phyloP scores from a whole-genome alignment of 2,797 vertebrate species.

The Centropyge bicolor region DNA sequence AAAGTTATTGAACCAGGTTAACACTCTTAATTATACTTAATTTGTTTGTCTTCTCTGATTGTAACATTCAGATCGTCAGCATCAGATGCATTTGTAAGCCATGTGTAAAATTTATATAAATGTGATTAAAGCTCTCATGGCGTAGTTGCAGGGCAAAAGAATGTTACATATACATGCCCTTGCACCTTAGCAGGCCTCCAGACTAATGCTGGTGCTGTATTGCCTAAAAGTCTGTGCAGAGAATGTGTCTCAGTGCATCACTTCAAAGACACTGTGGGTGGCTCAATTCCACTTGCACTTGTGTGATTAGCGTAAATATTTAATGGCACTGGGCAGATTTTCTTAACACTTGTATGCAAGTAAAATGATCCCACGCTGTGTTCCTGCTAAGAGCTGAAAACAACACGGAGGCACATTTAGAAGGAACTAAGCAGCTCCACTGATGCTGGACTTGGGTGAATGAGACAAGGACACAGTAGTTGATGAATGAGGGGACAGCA shows the following conservation, averaged over 20 bases:
- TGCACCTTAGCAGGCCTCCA: neutral
- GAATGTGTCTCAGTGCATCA: neutral
- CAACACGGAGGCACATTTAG: neutral
- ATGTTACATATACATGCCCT: neutral
- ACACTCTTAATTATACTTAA: neutral
- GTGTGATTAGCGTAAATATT: neutral
- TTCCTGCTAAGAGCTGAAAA: constrained; percentile 14
- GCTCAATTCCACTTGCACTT: neutral
- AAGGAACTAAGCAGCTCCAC: neutral
- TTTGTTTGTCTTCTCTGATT: neutral
- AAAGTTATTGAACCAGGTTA: constrained; percentile 98
- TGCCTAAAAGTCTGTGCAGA: neutral
- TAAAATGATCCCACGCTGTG: neutral
- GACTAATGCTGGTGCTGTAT: neutral
- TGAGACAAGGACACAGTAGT: neutral
- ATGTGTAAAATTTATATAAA: neutral
- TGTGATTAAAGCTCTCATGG: neutral
- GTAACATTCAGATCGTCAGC: neutral
- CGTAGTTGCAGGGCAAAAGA: neutral
- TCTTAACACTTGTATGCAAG: neutral
- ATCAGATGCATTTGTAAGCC: neutral
- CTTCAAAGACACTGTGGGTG: neutral
- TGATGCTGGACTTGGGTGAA: neutral
- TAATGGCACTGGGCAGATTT: neutral
- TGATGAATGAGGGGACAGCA: constrained; percentile 11